Percentiles rank a stretch among this genome's conserved stretches.
Evolutionary conservation across 2,113 vertebrate species (phyloP).

Genomic region (Sisor rabdophorus): DNA sequence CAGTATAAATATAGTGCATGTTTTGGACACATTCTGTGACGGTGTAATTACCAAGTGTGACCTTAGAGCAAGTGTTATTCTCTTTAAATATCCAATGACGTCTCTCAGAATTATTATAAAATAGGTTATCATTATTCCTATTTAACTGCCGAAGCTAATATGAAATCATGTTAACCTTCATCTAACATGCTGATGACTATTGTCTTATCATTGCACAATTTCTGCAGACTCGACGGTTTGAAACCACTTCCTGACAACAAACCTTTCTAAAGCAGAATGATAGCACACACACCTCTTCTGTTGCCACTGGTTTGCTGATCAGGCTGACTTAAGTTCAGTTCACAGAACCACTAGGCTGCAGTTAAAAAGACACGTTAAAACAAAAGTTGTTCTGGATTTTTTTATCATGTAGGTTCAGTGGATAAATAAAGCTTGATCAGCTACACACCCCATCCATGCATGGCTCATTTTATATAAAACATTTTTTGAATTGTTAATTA

Average conservation of each 20-base stretch:
- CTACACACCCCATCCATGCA: too few relatives aligned
- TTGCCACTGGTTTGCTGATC: background rate
- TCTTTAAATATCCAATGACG: background rate
- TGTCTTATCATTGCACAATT: conserved; percentile 5
- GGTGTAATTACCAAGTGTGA: background rate
- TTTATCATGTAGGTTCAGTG: too few relatives aligned
- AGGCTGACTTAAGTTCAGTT: too few relatives aligned
- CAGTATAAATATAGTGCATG: background rate
- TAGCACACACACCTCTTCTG: background rate
- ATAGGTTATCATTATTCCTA: background rate
- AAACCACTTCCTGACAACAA: conserved; percentile 50
- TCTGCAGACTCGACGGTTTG: conserved; percentile 35
- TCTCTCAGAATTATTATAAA: too few relatives aligned
- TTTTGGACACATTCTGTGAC: background rate
- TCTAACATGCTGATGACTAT: background rate
- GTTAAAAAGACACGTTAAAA: too few relatives aligned
- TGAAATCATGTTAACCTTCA: background rate
- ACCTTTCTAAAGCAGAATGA: conserved; percentile 13
- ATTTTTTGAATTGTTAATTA: too few relatives aligned
- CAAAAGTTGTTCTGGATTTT: too few relatives aligned
- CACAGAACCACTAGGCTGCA: too few relatives aligned
- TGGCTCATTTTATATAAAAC: too few relatives aligned
- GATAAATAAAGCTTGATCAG: too few relatives aligned
- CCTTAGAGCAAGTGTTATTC: background rate
- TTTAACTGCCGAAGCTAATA: background rate